Evolutionary conservation across 37 sponge, comb jelly and placozoan genomes (phyloP), one percentile per base, ranked within the genome.

Genomic region (Oscarella lobularis): DNA sequence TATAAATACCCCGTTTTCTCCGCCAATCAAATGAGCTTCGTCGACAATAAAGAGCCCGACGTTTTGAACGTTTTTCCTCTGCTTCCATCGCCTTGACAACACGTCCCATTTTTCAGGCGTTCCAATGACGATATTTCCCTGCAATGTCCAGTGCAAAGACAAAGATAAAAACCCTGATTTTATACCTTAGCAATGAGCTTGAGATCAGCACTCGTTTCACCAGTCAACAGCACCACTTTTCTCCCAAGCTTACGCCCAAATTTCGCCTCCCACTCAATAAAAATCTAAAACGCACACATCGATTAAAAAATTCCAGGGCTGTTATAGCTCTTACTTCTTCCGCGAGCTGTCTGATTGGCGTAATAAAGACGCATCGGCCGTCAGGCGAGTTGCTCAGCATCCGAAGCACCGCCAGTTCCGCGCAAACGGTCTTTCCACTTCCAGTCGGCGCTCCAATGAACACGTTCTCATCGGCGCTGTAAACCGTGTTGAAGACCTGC

Each of bases 361-460:
- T 85, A 33, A 98, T 85, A 77, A 79, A 98, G 5, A 98, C 89
- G 79, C 92, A 94, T 2, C 84, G 68, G 1, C 85, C 83, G 67
- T 88, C 82, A 36, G 84, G 79, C 14, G 79, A 74, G 31, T 81
- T 76, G 2, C 83, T 79, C 60, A 91, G 84, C 75, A 91, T 74
- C 33, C 90, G 73, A 41, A 94, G 78, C 71, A 98, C 86, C 33
- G 95, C 99, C 84, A 98, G 85, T 83, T 98, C 99, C 37, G 95
- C 99, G 82, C 99, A 98, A 27, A 98, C 82, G 41, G 99, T 98
- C 76, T 98, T 98, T 2, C 99, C 99, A 83, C 95, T 94, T 14
- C 99, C 99, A 67, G 89, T 91, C 2, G 99, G 95, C 6, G 94
- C 95, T 37, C 95, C 99, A 60, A 98, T 82, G 76, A 98, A 90